A percentile compares a stretch with the other conserved stretches of the same genome.
Conservation (phyloP, 2,113 vertebrate genomes). For the Phalacrocorax aristotelis region DNA sequence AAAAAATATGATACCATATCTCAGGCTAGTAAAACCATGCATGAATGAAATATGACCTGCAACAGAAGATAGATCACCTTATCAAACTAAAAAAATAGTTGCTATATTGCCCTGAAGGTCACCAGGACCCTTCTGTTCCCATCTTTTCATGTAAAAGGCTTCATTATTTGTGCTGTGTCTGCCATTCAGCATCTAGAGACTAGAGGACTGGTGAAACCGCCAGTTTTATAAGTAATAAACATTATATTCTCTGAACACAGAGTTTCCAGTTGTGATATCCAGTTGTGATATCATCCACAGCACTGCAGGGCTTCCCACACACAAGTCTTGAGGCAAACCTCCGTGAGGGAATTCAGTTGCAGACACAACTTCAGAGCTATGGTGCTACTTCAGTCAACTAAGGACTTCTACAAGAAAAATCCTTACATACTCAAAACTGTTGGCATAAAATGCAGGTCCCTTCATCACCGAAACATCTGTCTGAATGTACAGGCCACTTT, state of each 20-base stretch:
- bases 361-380: background rate
- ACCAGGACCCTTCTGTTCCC: background rate
- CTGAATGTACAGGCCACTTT: background rate
- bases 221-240: conserved; percentile 6
- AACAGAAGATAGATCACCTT: background rate
- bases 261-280: conserved; percentile 21
- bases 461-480: background rate
- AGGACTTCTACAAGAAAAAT: background rate
- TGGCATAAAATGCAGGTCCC: background rate
- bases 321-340: background rate
- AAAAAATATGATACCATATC: background rate
- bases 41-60: background rate
- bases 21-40: background rate
- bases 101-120: background rate
- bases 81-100: background rate
- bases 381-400: background rate
- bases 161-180: background rate
- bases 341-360: background rate
- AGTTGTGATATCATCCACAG: background rate
- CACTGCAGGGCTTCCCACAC: background rate
- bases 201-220: background rate
- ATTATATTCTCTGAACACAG: conserved; percentile 9
- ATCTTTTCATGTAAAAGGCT: background rate
- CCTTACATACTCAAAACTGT: conserved; percentile 7
- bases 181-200: background rate